phyloP scores from a whole-genome alignment of 2,888 invertebrate genomes.

The Baccha elongata region DNA sequence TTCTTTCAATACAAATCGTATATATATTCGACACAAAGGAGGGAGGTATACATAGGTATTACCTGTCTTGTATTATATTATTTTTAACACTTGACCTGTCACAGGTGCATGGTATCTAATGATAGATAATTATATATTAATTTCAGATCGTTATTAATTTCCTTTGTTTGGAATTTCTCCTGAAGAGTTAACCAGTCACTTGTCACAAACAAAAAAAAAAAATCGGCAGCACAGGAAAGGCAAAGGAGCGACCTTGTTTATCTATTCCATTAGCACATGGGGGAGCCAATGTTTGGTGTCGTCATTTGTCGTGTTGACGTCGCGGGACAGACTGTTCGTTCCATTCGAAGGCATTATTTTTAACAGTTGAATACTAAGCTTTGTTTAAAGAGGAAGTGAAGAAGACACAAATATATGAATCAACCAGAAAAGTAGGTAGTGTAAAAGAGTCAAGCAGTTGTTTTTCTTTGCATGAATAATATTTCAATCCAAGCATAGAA shows the following conservation, averaged over 20 bases:
- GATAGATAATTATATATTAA: conserved; percentile 26
- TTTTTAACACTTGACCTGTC: conserved; percentile 35
- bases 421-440: conserved; percentile 27
- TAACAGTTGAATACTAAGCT: conserved; percentile 54
- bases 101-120: conserved; percentile 24
- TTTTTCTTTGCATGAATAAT: conserved; percentile 22
- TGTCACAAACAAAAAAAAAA: conserved; percentile 13
- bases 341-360: conserved; percentile 44
- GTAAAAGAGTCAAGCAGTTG: conserved; percentile 53
- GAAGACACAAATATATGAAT: conserved; percentile 54
- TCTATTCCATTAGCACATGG: conserved; percentile 36
- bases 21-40: background rate
- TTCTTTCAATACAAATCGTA: background rate
- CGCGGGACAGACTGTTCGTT: conserved; percentile 64
- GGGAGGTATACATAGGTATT: background rate
- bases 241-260: conserved; percentile 10
- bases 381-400: conserved; percentile 45
- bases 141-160: conserved; percentile 22
- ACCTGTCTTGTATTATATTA: background rate
- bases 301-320: conserved; percentile 68
- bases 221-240: conserved; percentile 22
- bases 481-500: conserved; percentile 1
- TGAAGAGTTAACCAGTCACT: conserved; percentile 24
- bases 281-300: conserved; percentile 32
- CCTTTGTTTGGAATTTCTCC: conserved; percentile 26